A percentile compares a stretch with the other conserved stretches of the same genome.
Conservation (phyloP, 2,113 vertebrate genomes). For the Phylloscopus whistleri region DNA sequence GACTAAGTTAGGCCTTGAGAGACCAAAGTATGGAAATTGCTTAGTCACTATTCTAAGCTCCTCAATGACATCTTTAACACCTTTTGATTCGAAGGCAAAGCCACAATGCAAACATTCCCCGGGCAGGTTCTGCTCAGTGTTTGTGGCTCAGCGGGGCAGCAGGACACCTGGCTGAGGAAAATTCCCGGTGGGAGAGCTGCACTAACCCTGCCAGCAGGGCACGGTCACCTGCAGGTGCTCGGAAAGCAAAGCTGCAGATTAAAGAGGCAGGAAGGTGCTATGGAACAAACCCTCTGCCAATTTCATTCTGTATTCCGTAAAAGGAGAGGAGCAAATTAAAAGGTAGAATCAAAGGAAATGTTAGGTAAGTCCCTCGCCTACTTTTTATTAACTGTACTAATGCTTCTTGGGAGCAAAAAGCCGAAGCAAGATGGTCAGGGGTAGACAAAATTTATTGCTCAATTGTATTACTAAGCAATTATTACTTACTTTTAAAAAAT, state of each 20-base stretch:
- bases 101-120: constrained; percentile 71
- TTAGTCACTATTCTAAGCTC: constrained; percentile 68
- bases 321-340: constrained; percentile 37
- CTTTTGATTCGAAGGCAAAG: constrained; percentile 65
- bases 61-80: constrained; percentile 69
- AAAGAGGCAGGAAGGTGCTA: constrained; percentile 71
- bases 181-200: constrained; percentile 79
- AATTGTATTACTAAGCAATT: background rate
- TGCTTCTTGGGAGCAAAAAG: background rate
- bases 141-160: constrained; percentile 77
- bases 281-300: constrained; percentile 64
- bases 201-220: constrained; percentile 79
- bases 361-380: constrained; percentile 14
- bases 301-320: constrained; percentile 70
- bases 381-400: background rate
- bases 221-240: constrained; percentile 73
- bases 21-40: constrained; percentile 64
- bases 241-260: constrained; percentile 79
- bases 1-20: constrained; percentile 64
- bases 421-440: background rate
- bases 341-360: constrained; percentile 31
- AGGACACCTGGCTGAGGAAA: constrained; percentile 84
- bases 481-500: background rate
- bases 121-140: constrained; percentile 80
- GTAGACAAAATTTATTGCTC: background rate